Evolutionary conservation across 2,888 invertebrate species (phyloP).

Genomic region (Physocephala rufipes): DNA sequence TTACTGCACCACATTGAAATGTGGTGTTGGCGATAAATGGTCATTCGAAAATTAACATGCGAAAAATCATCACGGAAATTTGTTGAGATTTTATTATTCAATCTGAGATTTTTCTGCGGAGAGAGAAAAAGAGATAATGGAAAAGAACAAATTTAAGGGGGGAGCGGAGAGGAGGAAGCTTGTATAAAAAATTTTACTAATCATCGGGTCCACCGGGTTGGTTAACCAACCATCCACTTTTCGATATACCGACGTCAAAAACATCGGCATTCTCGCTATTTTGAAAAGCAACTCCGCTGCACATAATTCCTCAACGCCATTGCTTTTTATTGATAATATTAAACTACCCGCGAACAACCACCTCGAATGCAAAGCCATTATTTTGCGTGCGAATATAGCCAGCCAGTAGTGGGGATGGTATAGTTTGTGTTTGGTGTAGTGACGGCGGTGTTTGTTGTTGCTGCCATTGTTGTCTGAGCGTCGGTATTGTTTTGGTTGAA

Average conservation of each 20-base stretch:
- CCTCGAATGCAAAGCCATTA: slow-evolving; percentile 54
- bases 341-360: slow-evolving; percentile 60
- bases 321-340: slow-evolving; percentile 53
- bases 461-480: neutral
- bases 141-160: too few species aligned
- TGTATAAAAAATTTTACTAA: slow-evolving; percentile 48
- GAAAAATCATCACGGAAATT: too few species aligned
- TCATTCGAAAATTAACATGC: too few species aligned
- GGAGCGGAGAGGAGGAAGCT: too few species aligned
- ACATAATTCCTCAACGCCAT: slow-evolving; percentile 41
- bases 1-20: too few species aligned
- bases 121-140: neutral
- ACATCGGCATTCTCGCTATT: slow-evolving; percentile 38
- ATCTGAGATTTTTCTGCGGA: neutral
- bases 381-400: slow-evolving; percentile 46
- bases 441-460: slow-evolving; percentile 36
- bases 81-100: neutral
- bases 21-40: too few species aligned
- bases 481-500: slow-evolving; percentile 18
- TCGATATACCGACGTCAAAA: slow-evolving; percentile 57
- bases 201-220: slow-evolving; percentile 65
- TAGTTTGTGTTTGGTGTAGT: slow-evolving; percentile 26
- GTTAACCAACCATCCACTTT: slow-evolving; percentile 66
- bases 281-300: slow-evolving; percentile 9
- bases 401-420: slow-evolving; percentile 41